phyloP scores from a whole-genome alignment of 2,113 vertebrate species.

The Platysteira castanea region DNA sequence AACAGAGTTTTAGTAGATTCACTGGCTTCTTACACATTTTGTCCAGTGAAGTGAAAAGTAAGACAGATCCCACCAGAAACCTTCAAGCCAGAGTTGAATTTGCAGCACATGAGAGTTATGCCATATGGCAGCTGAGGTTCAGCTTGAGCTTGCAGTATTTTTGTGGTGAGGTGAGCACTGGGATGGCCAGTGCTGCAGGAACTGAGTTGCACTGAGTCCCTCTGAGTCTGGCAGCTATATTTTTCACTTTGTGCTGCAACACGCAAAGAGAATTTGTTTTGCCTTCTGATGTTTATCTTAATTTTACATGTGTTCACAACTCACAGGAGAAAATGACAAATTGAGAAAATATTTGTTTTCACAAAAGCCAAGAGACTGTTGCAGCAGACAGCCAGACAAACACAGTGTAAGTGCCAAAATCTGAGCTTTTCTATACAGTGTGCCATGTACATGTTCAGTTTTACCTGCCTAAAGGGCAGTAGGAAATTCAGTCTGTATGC shows the following conservation, averaged over 20 bases:
- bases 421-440: background rate
- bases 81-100: background rate
- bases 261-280: background rate
- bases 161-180: background rate
- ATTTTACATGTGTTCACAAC: constrained; percentile 15
- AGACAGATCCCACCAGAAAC: background rate
- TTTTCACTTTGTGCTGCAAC: background rate
- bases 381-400: constrained; percentile 4
- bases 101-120: background rate
- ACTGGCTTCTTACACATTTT: background rate
- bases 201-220: background rate
- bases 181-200: background rate
- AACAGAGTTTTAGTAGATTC: background rate
- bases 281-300: constrained; percentile 30
- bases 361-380: background rate
- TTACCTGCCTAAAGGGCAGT: background rate
- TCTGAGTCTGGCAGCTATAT: background rate
- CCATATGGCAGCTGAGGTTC: background rate
- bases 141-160: background rate
- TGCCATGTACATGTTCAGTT: background rate
- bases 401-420: background rate
- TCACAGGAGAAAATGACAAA: constrained; percentile 30
- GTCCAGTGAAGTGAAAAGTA: background rate
- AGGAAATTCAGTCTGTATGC: background rate
- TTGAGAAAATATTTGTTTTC: constrained; percentile 52